Evolutionary conservation across 23 tunicate species (phyloP), one percentile per base, ranked within the genome.

Genomic region (Pegea sp.): DNA sequence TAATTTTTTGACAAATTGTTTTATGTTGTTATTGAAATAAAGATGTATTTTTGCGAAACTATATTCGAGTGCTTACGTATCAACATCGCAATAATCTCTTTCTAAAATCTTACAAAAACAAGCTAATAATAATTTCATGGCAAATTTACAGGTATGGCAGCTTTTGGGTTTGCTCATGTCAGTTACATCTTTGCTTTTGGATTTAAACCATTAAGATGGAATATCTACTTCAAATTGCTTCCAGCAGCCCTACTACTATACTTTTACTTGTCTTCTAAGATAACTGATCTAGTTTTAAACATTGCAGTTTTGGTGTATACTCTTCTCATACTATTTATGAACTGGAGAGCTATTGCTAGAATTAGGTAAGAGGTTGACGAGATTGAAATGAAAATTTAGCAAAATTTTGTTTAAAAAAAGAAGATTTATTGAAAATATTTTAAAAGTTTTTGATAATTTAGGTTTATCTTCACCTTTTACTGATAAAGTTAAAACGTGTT

Each of bases 141-240:
- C n/a, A n/a, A n/a, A 5, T 54, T 59, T 64, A 30, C 69, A 81
- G 93, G 93, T 42, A 61, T 65, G 53, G 75, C 70, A n/a, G 71
- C 68, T 23, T 81, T 81, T 67, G 93, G 62, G 28, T 42, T 72
- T 28, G 93, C 93, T 44, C 93, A 81, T 43, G 64, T 81, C 2
- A 67, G 62, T 70, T 81, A 81, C 75, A 72, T 81, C 51, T 72
- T 59, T 51, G 93, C 93, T 2, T 81, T 81, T 58, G 93, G 93
- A 13, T 72, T 72, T 18, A 66, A 60, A 57, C 93, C 93, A 7
- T 52, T 81, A 13, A 70, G 93, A 26, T 69, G 73, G 22, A 57
- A 70, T 5, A 42, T 81, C 0, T 81, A 72, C 31, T 44, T 71
- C 61, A 59, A 59, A 33, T 51, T 72, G 0, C 56, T 59, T 2